phyloP scores from a whole-genome alignment of 2,888 invertebrate species.

The Caenorhabditis panamensis region DNA sequence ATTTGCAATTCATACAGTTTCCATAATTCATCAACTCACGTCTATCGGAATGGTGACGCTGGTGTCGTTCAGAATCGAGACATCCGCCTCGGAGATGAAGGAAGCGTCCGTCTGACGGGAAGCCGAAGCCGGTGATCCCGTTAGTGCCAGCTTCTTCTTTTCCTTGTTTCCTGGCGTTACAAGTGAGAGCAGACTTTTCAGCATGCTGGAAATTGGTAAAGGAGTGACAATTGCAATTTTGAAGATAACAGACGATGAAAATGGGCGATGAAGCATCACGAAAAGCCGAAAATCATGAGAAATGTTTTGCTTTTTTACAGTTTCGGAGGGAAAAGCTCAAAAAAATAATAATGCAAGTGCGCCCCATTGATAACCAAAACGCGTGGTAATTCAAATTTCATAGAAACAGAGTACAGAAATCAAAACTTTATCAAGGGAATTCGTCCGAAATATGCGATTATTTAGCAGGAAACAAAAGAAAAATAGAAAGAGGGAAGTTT shows the following conservation, averaged over 20 bases:
- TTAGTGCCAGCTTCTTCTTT: conserved; percentile 25
- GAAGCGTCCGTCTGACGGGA: conserved; percentile 21
- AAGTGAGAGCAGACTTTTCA: conserved; percentile 53
- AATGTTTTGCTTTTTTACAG: background rate
- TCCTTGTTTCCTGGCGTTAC: conserved; percentile 34
- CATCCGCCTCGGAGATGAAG: conserved; percentile 34
- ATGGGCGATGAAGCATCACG: background rate
- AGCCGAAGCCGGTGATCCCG: conserved; percentile 6
- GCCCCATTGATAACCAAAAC: conserved; percentile 7
- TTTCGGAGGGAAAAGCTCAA: background rate
- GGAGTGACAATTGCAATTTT: too few species aligned
- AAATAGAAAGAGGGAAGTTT: background rate
- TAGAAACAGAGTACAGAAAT: background rate
- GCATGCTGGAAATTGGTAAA: conserved; percentile 27
- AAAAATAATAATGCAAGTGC: background rate
- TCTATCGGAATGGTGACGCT: conserved; percentile 22
- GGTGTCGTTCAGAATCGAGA: conserved; percentile 32
- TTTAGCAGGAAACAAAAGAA: conserved; percentile 1
- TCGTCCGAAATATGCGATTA: background rate
- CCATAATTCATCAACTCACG: conserved; percentile 1
- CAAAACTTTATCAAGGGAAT: background rate
- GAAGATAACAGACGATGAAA: background rate
- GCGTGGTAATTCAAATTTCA: background rate
- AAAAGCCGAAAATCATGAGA: background rate
- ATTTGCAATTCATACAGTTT: background rate